These are phyloP conservation scores for Euura saliciscinereae DNA, from an alignment of 1,140 invertebrate genomes.

Conservation along the genomic window DNA sequence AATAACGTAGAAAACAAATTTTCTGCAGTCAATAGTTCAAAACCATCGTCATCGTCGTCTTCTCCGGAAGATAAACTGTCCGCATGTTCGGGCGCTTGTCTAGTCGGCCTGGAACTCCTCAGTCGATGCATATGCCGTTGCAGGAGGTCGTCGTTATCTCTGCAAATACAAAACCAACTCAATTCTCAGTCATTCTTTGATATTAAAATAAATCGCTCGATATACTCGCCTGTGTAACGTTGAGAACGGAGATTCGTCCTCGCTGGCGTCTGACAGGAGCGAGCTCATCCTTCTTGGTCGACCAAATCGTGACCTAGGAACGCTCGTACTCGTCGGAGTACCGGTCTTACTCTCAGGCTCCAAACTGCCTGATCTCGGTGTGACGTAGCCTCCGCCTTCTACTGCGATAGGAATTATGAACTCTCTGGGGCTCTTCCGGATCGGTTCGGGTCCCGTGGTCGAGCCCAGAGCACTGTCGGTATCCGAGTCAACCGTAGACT, in stretches of 20 bases:
- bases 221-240: constrained; percentile 55
- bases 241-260: constrained; percentile 70
- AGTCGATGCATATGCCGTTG: constrained; percentile 74
- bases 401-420: constrained; percentile 91
- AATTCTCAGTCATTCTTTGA: constrained; percentile 9
- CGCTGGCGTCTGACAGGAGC: constrained; percentile 65
- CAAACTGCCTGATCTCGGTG: constrained; percentile 75
- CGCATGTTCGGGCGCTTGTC: constrained; percentile 70
- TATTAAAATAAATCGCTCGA: no score
- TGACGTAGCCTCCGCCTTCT: constrained; percentile 85
- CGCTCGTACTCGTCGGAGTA: constrained; percentile 50
- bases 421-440: constrained; percentile 85
- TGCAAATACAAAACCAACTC: constrained; percentile 20
- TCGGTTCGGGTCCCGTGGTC: constrained; percentile 70
- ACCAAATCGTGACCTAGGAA: constrained; percentile 51
- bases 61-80: constrained; percentile 88
- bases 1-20: constrained; percentile 87
- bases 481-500: constrained; percentile 74
- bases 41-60: constrained; percentile 87
- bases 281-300: constrained; percentile 54
- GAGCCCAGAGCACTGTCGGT: constrained; percentile 63
- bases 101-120: constrained; percentile 74
- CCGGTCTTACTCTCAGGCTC: constrained; percentile 71
- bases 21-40: constrained; percentile 88
- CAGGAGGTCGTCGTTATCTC: constrained; percentile 53